phyloP scores from a whole-genome alignment of 2,797 vertebrate species.

The Holocentrus rufus region DNA sequence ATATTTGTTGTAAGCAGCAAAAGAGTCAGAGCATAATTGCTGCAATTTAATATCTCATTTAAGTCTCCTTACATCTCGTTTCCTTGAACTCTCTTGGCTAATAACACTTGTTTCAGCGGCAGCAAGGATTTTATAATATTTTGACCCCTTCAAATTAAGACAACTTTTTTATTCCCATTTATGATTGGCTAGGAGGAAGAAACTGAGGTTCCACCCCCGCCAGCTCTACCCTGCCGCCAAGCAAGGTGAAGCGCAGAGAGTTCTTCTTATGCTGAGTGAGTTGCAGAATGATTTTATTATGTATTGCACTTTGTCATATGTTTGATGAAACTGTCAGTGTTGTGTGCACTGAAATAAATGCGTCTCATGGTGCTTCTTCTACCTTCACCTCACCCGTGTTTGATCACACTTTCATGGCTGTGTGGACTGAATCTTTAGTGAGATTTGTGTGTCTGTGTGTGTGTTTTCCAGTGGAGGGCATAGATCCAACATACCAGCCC shows the following conservation, averaged over 20 bases:
- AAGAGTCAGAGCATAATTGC: no score
- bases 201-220: slow-evolving; percentile 91
- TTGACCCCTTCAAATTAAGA: no score
- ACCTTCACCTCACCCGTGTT: neutral
- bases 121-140: no score
- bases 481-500: slow-evolving; percentile 90
- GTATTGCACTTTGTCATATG: neutral
- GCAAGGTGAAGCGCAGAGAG: slow-evolving; percentile 92
- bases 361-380: neutral
- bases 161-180: no score
- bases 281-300: slow-evolving; percentile 32
- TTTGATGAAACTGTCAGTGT: neutral
- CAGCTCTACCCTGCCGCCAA: slow-evolving; percentile 92
- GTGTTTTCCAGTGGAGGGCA: slow-evolving; percentile 86
- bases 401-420: neutral
- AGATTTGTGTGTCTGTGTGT: slow-evolving; percentile 21
- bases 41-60: no score
- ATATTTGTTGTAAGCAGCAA: no score
- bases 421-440: neutral
- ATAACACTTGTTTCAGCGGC: no score
- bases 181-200: slow-evolving; percentile 85
- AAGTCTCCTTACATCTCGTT: no score
- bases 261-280: slow-evolving; percentile 94
- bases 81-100: no score
- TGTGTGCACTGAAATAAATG: neutral